A percentile compares a stretch with the other conserved stretches of the same genome.
Evolutionary conservation across 2,797 vertebrate genomes (phyloP).

Genomic region (Adrianichthys oophorus): DNA sequence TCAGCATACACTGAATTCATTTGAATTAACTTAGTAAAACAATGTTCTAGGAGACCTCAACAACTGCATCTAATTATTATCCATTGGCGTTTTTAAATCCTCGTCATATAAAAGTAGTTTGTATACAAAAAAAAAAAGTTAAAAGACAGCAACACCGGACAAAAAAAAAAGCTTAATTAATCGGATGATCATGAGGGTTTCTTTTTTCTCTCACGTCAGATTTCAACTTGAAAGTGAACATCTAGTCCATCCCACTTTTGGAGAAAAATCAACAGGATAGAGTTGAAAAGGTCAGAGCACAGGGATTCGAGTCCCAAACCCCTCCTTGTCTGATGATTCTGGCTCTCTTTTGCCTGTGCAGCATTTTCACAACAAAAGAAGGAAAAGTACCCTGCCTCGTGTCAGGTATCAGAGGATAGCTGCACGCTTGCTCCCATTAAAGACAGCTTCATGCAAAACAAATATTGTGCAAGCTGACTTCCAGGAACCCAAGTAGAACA

Average conservation of each 20-base stretch:
- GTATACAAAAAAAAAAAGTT: too few species aligned
- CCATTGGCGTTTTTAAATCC: too few species aligned
- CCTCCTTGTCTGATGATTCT: slow-evolving; percentile 19
- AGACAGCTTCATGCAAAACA: slow-evolving; percentile 49
- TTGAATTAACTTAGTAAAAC: too few species aligned
- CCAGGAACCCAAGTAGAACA: slow-evolving; percentile 62
- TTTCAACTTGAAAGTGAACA: too few species aligned
- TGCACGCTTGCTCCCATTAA: slow-evolving; percentile 55
- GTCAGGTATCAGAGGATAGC: slow-evolving; percentile 48
- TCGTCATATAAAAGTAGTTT: too few species aligned
- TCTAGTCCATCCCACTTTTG: background rate
- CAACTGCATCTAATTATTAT: too few species aligned
- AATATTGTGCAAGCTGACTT: slow-evolving; percentile 69
- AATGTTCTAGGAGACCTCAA: too few species aligned
- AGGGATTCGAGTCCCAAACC: slow-evolving; percentile 18
- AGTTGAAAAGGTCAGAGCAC: slow-evolving; percentile 7
- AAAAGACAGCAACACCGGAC: too few species aligned
- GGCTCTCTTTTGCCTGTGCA: slow-evolving; percentile 12
- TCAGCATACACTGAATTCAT: too few species aligned
- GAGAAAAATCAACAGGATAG: slow-evolving; percentile 1
- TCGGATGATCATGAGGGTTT: too few species aligned
- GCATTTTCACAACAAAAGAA: slow-evolving; percentile 48
- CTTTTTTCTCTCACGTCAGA: too few species aligned
- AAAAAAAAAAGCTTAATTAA: too few species aligned
- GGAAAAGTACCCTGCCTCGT: slow-evolving; percentile 40